Base-by-base conservation (phyloP, 2,113 vertebrate genomes). In the Sciurus niger region DNA sequence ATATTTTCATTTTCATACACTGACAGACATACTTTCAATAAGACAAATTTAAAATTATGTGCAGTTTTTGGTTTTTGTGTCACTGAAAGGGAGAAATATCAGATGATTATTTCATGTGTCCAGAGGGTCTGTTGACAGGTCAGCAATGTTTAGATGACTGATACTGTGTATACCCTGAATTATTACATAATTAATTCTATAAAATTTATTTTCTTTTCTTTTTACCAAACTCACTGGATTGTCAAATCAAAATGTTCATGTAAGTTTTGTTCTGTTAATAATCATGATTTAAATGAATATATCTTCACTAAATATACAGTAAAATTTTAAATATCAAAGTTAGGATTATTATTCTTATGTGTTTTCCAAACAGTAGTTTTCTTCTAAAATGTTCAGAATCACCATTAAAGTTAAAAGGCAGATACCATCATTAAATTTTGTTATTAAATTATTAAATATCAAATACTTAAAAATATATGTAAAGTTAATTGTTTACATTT, bases 401-500 rank as follows among this genome's bases (percentile, higher is more conserved):
- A 67, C 4, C 51, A 58, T 43, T 55, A 74, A 87, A 76, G 34
- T 24, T 89, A 76, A 95, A 74, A 30, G 58, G 7, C 13, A 92
- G 82, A 80, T 43, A 11, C 5, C 12, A 24, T 37, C 70, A 74
- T 63, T 51, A 84, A 90, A 53, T 51, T 93, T 2, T 78, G 43
- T 77, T 90, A 53, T 48, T 63, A 76, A 68, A 67, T 94, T 11
- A 63, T 76, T 85, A 89, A 77, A 43, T 84, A 82, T 48, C 8
- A 91, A 68, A 37, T 90, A 83, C 55, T 83, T 93, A 65, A 60
- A 60, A 82, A 34, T 53, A 28, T 70, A 28, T 18, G 34, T 70
- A 89, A 96, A 89, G 24, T 94, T 53, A 82, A 72, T 37, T 30
- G 18, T 96, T 63, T 89, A 48, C 0, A 92, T 80, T 93, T 76